A percentile compares a stretch with the other conserved stretches of the same genome.
Conservation (phyloP, 2,797 vertebrate species). For the Sebastes flavidus region DNA sequence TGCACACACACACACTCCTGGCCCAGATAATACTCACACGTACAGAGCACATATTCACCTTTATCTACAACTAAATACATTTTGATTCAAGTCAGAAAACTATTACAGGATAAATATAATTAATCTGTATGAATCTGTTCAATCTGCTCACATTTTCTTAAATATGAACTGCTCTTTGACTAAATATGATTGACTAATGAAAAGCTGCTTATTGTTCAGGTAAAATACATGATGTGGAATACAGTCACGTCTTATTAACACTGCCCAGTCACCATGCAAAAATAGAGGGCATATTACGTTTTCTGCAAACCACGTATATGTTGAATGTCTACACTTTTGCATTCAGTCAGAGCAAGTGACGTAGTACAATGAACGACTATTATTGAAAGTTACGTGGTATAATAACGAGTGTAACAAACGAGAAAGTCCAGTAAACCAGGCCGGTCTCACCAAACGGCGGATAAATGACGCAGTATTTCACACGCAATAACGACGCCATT, state of each 20-base stretch:
- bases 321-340: not conserved
- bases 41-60: not conserved
- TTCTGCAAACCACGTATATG: not conserved
- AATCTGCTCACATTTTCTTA: not conserved
- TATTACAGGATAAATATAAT: not conserved
- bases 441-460: no score
- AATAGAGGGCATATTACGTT: not conserved
- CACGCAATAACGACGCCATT: no score
- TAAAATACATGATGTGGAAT: no score
- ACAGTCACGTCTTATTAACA: not conserved
- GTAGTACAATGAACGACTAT: no score
- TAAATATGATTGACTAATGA: no score
- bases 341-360: not conserved
- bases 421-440: no score
- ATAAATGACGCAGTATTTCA: not conserved
- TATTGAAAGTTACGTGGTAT: no score
- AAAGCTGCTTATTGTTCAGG: no score
- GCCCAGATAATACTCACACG: constrained; percentile 9
- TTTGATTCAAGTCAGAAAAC: not conserved
- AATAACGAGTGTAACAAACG: no score
- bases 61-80: not conserved
- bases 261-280: not conserved
- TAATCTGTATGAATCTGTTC: not conserved
- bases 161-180: not conserved
- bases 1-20: not conserved